Conservation (phyloP, 2,113 vertebrate species). For the Turnix velox region DNA sequence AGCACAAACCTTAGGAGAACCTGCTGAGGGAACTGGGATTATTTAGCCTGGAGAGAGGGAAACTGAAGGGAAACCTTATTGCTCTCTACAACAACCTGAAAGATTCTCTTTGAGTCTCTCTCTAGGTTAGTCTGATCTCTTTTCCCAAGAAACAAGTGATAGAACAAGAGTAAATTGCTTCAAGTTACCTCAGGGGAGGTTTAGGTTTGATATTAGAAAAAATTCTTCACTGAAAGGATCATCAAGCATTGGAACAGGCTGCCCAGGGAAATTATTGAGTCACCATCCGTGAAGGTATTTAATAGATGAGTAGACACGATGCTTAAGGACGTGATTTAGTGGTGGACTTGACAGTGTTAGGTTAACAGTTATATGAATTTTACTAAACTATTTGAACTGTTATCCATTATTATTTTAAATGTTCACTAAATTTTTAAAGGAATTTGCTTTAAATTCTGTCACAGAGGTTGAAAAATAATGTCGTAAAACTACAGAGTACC, state of each 20-base stretch:
- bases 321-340: background rate
- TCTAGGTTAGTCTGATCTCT: background rate
- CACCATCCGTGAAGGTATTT: background rate
- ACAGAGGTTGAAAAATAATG: background rate
- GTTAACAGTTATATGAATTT: background rate
- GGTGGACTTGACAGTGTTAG: background rate
- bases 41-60: background rate
- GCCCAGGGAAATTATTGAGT: background rate
- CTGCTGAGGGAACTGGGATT: background rate
- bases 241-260: background rate
- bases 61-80: background rate
- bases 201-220: background rate
- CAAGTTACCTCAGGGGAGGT: background rate
- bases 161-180: background rate
- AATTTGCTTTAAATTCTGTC: background rate
- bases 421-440: background rate
- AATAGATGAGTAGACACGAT: background rate
- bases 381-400: background rate
- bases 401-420: background rate
- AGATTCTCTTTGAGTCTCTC: background rate
- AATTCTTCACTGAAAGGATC: background rate
- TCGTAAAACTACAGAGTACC: background rate
- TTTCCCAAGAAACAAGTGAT: background rate
- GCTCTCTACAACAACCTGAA: background rate
- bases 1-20: background rate